Conservation (phyloP, 2,113 vertebrate genomes). For the Hipposideros armiger region DNA sequence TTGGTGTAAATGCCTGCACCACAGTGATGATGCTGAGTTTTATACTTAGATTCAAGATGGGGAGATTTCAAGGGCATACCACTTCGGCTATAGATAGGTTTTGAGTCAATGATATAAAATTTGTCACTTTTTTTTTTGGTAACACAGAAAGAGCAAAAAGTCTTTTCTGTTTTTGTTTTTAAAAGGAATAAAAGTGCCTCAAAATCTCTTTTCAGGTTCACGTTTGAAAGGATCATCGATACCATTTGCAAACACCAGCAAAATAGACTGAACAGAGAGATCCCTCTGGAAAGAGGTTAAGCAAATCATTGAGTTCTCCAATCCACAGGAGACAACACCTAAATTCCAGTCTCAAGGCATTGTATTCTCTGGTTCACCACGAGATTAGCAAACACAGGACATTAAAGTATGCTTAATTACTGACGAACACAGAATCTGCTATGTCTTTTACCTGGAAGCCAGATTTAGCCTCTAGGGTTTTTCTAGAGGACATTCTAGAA, state of each 20-base stretch:
- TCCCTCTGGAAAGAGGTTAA: background rate
- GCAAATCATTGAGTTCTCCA: background rate
- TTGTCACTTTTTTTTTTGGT: background rate
- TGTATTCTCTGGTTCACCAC: background rate
- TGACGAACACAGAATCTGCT: background rate
- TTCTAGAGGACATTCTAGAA: constrained; percentile 26
- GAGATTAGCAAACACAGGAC: background rate
- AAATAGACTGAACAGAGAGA: background rate
- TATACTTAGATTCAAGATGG: constrained; percentile 21
- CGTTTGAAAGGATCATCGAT: constrained; percentile 46
- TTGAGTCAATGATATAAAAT: constrained; percentile 49
- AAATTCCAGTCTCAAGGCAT: constrained; percentile 25
- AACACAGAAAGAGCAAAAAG: background rate
- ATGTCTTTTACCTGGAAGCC: background rate
- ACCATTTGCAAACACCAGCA: background rate
- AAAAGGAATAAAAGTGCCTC: constrained; percentile 25
- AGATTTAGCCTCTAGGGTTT: background rate
- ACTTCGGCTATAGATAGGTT: background rate
- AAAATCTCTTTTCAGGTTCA: constrained; percentile 4
- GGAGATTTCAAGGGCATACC: constrained; percentile 41
- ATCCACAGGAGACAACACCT: background rate
- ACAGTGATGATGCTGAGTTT: background rate
- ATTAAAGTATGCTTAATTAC: background rate
- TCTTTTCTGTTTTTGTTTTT: background rate
- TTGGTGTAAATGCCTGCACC: background rate